Base-by-base conservation (phyloP, 2,113 vertebrate species). In the Gadus macrocephalus region DNA sequence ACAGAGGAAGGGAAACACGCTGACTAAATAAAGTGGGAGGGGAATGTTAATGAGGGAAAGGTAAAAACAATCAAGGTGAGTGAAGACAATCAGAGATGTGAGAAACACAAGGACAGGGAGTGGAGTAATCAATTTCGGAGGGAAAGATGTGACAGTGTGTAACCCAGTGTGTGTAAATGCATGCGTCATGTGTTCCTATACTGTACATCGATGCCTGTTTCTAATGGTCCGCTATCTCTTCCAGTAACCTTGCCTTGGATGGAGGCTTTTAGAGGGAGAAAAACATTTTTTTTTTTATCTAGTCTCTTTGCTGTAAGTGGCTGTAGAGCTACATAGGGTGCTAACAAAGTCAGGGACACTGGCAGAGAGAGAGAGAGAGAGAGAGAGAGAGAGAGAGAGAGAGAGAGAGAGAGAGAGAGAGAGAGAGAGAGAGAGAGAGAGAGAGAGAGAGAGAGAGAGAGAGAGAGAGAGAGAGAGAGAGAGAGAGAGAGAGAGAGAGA, bases 231-330 rank as follows among this genome's bases (percentile, higher is more conserved):
- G n/a, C 5, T 3, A 53, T 14, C 53, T 67, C 53, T 72, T 82
- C 72, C 55, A 49, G 63, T 64, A 64, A 71, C 67, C 31, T 71
- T 67, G 27, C 14, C 53, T 16, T 66, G 5, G 27, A 42, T 60
- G 27, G 5, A 75, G 62, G 77, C 78, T 79, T 85, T 78, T 78
- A 78, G 71, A 53, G 62, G 66, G 19, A 25, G 25, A 67, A 75
- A 63, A 66, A 73, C 59, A 74, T 67, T 75, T 81, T 72, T 72
- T 72, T 20, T 68, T 62, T 72, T 31, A 66, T 59, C 53, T 79
- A 56, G 65, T 17, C 15, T 27, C 55, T 79, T 53, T 31, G n/a
- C 66, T 61, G 15, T 25, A 62, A 69, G 66, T 58, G 62, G 38
- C 38, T 25, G 59, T 69, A 20, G 49, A 42, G 20, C 31, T 15